Evolutionary conservation across 2,113 vertebrate genomes (phyloP).

Genomic region (Hiodon alosoides): DNA sequence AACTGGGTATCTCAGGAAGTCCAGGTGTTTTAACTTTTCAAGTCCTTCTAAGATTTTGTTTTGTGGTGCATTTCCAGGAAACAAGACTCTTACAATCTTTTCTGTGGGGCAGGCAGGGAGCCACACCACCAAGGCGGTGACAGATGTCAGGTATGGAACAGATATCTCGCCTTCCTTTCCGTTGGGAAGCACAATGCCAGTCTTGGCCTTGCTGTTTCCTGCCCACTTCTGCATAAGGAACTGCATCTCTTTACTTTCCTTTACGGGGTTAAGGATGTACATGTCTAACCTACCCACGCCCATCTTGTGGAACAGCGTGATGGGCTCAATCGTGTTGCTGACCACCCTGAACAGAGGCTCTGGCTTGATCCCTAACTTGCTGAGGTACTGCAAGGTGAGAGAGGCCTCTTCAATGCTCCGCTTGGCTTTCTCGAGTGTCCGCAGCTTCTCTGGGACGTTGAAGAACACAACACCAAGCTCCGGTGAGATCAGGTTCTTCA

Average conservation of each 20-base stretch:
- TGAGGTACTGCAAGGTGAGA: conserved; percentile 85
- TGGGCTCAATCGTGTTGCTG: conserved; percentile 86
- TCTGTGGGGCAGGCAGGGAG: conserved; percentile 87
- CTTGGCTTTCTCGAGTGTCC: conserved; percentile 89
- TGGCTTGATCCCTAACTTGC: conserved; percentile 79
- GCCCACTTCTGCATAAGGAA: conserved; percentile 99
- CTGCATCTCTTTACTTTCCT: conserved; percentile 98
- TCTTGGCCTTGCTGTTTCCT: conserved; percentile 95
- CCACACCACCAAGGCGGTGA: conserved; percentile 94
- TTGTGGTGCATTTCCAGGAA: conserved; percentile 96
- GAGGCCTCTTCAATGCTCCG: conserved; percentile 94
- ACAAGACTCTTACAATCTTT: conserved; percentile 92
- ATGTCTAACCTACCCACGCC: conserved; percentile 93
- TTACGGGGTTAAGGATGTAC: conserved; percentile 93
- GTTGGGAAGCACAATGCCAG: conserved; percentile 84
- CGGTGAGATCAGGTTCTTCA: conserved; percentile 95
- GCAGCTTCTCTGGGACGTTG: conserved; percentile 90
- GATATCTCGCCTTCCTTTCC: conserved; percentile 97
- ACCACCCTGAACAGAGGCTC: conserved; percentile 87
- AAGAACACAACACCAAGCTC: conserved; percentile 96
- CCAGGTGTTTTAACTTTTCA: conserved; percentile 91
- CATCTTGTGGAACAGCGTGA: conserved; percentile 97
- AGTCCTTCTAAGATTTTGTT: conserved; percentile 96
- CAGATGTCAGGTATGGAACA: conserved; percentile 94
- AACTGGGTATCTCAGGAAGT: conserved; percentile 88